phyloP scores from a whole-genome alignment of 2,888 invertebrate genomes.

The Tigriopus californicus region DNA sequence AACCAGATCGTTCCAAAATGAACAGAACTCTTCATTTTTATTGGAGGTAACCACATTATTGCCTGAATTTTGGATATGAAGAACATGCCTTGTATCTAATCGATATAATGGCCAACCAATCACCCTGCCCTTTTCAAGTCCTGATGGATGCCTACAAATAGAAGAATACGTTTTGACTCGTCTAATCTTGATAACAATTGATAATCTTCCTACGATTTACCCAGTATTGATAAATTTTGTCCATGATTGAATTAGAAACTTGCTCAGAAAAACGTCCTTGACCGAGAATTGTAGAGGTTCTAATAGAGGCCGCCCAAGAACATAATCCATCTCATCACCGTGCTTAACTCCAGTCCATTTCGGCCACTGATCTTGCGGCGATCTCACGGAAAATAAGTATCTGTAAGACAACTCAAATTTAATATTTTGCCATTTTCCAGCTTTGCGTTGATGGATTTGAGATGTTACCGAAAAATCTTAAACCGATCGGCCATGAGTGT shows the following conservation, averaged over 20 bases:
- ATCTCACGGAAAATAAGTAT: neutral
- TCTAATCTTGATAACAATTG: neutral
- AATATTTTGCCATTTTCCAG: too few relatives aligned
- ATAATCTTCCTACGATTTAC: neutral
- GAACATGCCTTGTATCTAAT: neutral
- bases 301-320: neutral
- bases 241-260: neutral
- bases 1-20: constrained; percentile 20
- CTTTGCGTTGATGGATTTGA: too few relatives aligned
- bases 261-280: neutral
- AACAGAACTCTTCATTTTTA: constrained; percentile 11
- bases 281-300: neutral
- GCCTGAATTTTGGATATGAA: neutral
- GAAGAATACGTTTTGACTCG: neutral
- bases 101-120: neutral
- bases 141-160: neutral
- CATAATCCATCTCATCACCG: neutral
- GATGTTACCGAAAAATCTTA: too few relatives aligned
- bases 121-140: neutral
- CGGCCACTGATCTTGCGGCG: neutral
- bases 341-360: neutral
- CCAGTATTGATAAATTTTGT: neutral
- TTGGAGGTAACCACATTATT: neutral
- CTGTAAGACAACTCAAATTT: neutral
- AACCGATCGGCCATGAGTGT: too few relatives aligned